A percentile compares a stretch with the other conserved stretches of the same genome.
These are phyloP conservation scores for Ciconia stormi DNA, from an alignment of 2,113 vertebrate genomes.

Conservation along the genomic window DNA sequence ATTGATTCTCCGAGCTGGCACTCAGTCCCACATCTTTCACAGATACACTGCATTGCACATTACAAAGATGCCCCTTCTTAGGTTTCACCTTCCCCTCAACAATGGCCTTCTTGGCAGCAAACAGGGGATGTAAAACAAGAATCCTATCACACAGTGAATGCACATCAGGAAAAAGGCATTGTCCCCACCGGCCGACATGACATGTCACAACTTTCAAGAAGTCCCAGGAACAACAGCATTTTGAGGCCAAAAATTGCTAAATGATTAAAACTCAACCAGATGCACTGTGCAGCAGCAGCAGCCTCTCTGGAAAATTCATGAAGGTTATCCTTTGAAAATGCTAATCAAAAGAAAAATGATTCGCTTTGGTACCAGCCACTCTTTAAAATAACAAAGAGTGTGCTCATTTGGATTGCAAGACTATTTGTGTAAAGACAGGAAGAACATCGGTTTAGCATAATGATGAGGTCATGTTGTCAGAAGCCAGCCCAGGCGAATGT, in stretches of 20 bases:
- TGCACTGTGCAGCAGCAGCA: background rate
- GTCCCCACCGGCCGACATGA: fast-evolving
- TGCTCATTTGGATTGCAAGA: background rate
- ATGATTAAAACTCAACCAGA: slow-evolving; percentile 42
- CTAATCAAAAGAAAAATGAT: slow-evolving; percentile 49
- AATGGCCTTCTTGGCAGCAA: background rate
- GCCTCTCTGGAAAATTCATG: background rate
- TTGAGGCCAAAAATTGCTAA: background rate
- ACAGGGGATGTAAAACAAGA: background rate
- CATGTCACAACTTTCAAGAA: background rate
- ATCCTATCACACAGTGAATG: background rate
- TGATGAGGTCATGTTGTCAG: background rate
- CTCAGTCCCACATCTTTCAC: background rate
- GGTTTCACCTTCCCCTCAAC: background rate
- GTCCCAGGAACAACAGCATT: background rate
- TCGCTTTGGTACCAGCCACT: slow-evolving; percentile 20
- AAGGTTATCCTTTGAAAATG: slow-evolving; percentile 61
- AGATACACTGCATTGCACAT: background rate
- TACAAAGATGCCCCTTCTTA: background rate
- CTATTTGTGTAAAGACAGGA: slow-evolving; percentile 27
- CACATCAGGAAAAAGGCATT: background rate
- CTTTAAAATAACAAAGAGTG: slow-evolving; percentile 50
- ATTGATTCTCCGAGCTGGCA: background rate
- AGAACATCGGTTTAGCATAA: slow-evolving; percentile 20
- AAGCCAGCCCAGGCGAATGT: background rate